Evolutionary conservation across 2,797 vertebrate species (phyloP), one percentile per base, ranked within the genome.

Genomic region (Amphiprion clarkii): DNA sequence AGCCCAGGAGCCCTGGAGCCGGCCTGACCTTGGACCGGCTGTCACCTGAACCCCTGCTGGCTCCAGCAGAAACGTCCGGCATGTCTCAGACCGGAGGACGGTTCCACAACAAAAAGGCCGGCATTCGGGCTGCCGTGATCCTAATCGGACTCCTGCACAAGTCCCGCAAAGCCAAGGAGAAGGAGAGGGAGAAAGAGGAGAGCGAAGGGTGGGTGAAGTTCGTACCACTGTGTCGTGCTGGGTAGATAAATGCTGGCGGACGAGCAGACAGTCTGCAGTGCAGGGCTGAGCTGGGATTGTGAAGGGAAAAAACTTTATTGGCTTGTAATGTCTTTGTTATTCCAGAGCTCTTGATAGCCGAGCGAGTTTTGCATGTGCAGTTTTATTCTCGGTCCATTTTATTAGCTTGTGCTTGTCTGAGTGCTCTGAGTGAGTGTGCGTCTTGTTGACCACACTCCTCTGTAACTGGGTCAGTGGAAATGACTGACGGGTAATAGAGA

Each of bases 71-170:
- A 74, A 70, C 88, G 66, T 86, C 90, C 82, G 78, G 87, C 86
- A 96, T 95, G 95, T 95, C 95, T 74, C 95, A 97, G 72, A 87
- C 95, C 5, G 89, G 94, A 62, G 90, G 90, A 67, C 94, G 95
- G 81, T 89, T 95, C 85, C 96, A 95, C 76, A 96, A 95, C 82
- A 97, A 97, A 77, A 97, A 97, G 89, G 98, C 97, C 7, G 97
- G 98, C 71, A 96, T 99, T 52, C 96, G 97, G 61, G 98, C 98
- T 0, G 97, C 97, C 0, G 97, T 98, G 83, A 97, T 98, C 79
- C 95, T 99, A 57, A 98, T 99, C 44, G 98, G 98, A 93, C 95
- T 99, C 69, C 95, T 99, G 87, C 97, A 99, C 95, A 96, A 96
- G 90, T 98, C 97, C 69, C 90, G 93, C 66, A 95, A 93, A 82